Evolutionary conservation across 2,797 vertebrate species (phyloP).

Genomic region (Centropyge bicolor): DNA sequence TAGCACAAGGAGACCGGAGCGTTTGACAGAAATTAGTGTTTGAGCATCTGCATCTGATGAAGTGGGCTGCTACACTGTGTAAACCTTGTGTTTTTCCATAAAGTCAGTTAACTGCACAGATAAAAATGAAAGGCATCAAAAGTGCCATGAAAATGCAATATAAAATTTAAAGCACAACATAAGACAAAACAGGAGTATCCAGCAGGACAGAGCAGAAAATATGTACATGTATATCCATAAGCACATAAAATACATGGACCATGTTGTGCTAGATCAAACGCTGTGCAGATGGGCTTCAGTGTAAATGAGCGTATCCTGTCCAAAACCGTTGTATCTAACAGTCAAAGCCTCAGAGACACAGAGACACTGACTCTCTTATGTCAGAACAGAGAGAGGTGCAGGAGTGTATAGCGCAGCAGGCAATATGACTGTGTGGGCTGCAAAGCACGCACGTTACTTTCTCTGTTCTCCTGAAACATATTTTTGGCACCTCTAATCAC

Average conservation of each 20-base stretch:
- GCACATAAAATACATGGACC: conserved; percentile 4
- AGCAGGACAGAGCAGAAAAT: conserved; percentile 13
- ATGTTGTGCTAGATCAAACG: conserved; percentile 48
- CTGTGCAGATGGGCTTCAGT: conserved; percentile 43
- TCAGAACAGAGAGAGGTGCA: conserved; percentile 63
- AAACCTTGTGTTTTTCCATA: conserved; percentile 7
- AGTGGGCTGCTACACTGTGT: conserved; percentile 8
- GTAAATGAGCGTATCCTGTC: conserved; percentile 55
- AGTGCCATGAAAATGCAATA: background rate
- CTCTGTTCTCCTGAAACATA: conserved; percentile 66
- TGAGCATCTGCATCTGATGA: conserved; percentile 37
- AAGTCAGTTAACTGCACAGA: conserved; percentile 4
- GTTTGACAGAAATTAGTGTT: conserved; percentile 55
- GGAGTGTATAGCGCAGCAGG: conserved; percentile 61
- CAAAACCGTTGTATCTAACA: conserved; percentile 55
- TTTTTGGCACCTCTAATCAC: conserved; percentile 68
- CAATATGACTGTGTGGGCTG: conserved; percentile 65
- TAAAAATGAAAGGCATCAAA: conserved; percentile 13
- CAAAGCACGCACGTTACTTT: conserved; percentile 43
- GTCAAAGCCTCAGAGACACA: conserved; percentile 65
- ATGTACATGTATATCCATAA: background rate
- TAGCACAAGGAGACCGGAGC: conserved; percentile 34
- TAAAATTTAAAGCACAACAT: conserved; percentile 4
- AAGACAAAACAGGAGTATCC: background rate
- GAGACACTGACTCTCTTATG: conserved; percentile 56